These are phyloP conservation scores for Drosophila birchii DNA, from an alignment of 2,888 invertebrate species.

Conservation along the genomic window DNA sequence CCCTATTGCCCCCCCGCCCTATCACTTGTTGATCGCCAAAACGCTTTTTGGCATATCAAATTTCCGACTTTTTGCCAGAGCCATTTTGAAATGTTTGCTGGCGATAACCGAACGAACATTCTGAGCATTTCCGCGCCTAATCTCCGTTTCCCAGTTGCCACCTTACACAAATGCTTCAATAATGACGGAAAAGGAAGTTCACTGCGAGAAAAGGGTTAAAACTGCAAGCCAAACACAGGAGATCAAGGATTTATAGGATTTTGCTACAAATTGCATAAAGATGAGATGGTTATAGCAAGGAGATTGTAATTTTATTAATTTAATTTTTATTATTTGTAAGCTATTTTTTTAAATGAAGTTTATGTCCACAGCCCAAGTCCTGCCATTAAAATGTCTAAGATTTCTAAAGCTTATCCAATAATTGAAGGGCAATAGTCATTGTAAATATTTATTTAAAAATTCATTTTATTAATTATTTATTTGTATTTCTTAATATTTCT, in stretches of 20 bases:
- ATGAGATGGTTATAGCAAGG: not conserved
- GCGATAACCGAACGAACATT: conserved; percentile 60
- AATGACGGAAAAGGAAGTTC: conserved; percentile 56
- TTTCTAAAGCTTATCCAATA: no score
- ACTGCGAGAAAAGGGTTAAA: conserved; percentile 8
- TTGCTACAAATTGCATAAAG: not conserved
- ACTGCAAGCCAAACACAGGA: no score
- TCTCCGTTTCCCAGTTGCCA: conserved; percentile 58
- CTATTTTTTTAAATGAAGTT: no score
- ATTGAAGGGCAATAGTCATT: no score
- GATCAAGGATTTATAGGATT: no score
- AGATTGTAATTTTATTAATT: not conserved
- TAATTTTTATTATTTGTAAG: no score
- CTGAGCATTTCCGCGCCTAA: conserved; percentile 67
- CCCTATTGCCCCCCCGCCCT: conserved; percentile 20
- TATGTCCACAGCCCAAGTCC: no score
- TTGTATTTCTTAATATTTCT: not conserved
- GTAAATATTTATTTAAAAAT: no score
- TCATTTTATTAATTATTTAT: no score
- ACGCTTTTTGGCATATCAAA: conserved; percentile 54
- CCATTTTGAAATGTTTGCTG: conserved; percentile 44
- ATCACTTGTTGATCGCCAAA: conserved; percentile 54
- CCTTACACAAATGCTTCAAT: conserved; percentile 69
- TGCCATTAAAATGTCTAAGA: no score
- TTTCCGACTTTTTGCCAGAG: conserved; percentile 47